Evolutionary conservation across 1,140 invertebrate species (phyloP), one percentile per base, ranked within the genome.

Genomic region (Myzus persicae): DNA sequence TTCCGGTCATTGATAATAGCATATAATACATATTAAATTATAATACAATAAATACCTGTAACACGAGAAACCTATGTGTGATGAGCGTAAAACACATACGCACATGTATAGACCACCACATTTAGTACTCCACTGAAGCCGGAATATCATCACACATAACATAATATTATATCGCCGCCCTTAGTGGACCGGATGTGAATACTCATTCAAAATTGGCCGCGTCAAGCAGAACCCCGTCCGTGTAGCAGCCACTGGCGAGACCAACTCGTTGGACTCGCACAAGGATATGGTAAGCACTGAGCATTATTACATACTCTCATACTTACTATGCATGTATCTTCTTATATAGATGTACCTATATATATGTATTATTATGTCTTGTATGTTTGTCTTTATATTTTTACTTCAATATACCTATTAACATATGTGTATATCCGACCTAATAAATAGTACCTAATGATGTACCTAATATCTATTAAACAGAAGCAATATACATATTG

Each of bases 161-260:
- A 31, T 59, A 4, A 20, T 38, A 42, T 5, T 11, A 9, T 76
- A 11, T 20, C 40, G 42, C 84, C 40, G 42, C 84, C 36, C 24
- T 14, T 36, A 59, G 59, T 91, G 44, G 76, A 84, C 81, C 76
- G 81, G 91, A 92, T 92, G 91, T 82, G 44, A 92, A 84, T 46
- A 85, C 46, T 91, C 40, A 51, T 93, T 93, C 91, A 93, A 92
- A 92, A 92, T 92, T 92, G 91, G 91, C 91, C 91, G 91, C 36
- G 91, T 92, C 42, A 92, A 92, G 36, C 91, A 92, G 91, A 92
- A 92, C 46, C 91, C 91, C 46, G 91, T 92, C 91, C 91, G 91
- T 54, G 91, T 46, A 82, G 67, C 44, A 40, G 91, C 91, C 44
- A 46, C 40, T 36, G 76, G 81, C 91, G 91, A 93, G 44, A 93